Evolutionary conservation across 2,113 vertebrate species (phyloP), one percentile per base, ranked within the genome.

Genomic region (Morone saxatilis): DNA sequence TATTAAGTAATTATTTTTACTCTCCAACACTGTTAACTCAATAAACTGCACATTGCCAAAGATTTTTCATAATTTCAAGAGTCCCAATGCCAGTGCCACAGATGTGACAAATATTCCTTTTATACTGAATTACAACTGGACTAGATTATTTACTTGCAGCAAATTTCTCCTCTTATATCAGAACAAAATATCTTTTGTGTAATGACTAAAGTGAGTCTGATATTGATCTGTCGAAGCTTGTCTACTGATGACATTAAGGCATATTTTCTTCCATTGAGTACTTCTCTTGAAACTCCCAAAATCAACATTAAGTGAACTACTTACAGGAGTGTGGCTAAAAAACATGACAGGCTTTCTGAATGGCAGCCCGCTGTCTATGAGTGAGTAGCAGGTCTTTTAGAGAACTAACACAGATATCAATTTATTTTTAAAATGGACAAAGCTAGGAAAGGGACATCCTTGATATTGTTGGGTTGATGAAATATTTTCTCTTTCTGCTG

Each of bases 211-310:
- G 81, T 76, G 63, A 85, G 45, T 80, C 65, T 73, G 74, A 62
- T 75, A 60, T 76, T 70, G 63, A 80, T 89, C 70, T 16, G 76
- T 79, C 84, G 88, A 71, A 84, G 70, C 78, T 79, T 17, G 68
- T 92, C 84, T 84, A 51, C 75, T 76, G 61, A 75, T 88, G 86
- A 85, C 83, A 71, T 93, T 93, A 94, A 93, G 93, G 93, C 91
- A 88, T 91, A 79, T 82, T 82, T 85, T 78, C 80, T 65, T 80
- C 69, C 73, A 17, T 57, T 61, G 53, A 61, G 62, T 61, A 16
- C 65, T 73, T 81, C 41, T 78, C 45, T 79, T 75, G 9, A 83
- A 84, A 69, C 70, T 76, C 71, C 53, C 20, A 36, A 70, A 80
- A 74, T 73, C 8, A 84, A 86, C 83, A 84, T 69, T 78, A 79